Evolutionary conservation across 37 sponge, comb jelly and placozoan genomes (phyloP).

Genomic region (Mnemiopsis leidyi): DNA sequence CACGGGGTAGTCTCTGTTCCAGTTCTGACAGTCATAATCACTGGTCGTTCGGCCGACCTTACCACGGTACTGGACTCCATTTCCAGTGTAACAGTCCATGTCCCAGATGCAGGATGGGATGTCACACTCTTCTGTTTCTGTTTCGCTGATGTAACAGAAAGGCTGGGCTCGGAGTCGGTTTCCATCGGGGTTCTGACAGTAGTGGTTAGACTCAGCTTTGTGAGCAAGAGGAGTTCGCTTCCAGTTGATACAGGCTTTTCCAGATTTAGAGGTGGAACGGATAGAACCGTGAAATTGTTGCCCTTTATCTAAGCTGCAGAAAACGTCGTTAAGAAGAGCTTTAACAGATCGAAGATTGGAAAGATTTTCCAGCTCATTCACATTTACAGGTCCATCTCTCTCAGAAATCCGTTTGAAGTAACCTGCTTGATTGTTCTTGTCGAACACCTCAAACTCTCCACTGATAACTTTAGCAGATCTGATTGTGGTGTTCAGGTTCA

Average conservation of each 20-base stretch:
- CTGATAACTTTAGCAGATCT: neutral
- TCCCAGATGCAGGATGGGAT: constrained; percentile 59
- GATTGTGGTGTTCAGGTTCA: neutral
- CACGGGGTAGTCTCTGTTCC: constrained; percentile 6
- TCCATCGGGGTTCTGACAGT: constrained; percentile 61
- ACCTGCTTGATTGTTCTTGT: neutral
- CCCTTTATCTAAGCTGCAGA: constrained; percentile 23
- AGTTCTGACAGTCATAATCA: constrained; percentile 6
- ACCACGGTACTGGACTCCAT: constrained; percentile 25
- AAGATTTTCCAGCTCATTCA: neutral
- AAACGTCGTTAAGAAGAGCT: constrained; percentile 33
- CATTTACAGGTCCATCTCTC: constrained; percentile 1
- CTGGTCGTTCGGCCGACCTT: neutral
- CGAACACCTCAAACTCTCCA: constrained; percentile 62
- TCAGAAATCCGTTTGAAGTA: neutral
- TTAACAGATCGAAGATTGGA: neutral
- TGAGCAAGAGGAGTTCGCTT: constrained; percentile 1
- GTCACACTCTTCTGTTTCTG: neutral
- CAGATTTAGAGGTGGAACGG: neutral
- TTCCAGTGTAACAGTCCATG: constrained; percentile 34
- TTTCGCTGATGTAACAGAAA: constrained; percentile 65
- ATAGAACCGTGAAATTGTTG: neutral
- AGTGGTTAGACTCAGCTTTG: neutral
- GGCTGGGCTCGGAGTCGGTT: neutral
- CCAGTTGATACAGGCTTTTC: constrained; percentile 60